Evolutionary conservation across 2,113 vertebrate genomes (phyloP).

Genomic region (Anhinga rufa): DNA sequence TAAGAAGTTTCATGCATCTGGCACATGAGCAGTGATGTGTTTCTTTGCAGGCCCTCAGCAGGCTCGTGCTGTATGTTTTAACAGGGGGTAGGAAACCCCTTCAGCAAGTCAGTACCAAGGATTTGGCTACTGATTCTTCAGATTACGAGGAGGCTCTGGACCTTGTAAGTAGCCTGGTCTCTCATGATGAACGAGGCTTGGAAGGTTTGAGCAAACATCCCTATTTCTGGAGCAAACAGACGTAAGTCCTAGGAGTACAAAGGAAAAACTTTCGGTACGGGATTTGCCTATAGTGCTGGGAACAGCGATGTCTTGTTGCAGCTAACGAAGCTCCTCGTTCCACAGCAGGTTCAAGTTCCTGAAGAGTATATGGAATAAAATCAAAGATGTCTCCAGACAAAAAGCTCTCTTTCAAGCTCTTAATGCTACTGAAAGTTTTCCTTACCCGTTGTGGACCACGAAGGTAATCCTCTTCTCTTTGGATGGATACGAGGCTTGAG

Average conservation of each 20-base stretch:
- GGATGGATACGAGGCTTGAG: not conserved
- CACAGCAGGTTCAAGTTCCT: constrained; percentile 65
- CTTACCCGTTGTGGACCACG: constrained; percentile 4
- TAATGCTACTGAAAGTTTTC: not conserved
- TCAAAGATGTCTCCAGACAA: rapidly evolving
- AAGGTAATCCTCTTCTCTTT: constrained; percentile 19
- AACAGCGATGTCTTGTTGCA: not conserved
- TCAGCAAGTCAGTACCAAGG: not conserved
- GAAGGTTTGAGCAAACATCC: constrained; percentile 58
- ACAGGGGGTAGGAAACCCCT: not conserved
- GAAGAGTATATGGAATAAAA: constrained; percentile 59
- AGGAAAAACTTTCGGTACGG: not conserved
- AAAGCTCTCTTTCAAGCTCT: not conserved
- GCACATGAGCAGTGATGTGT: not conserved
- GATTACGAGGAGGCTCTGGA: constrained; percentile 21
- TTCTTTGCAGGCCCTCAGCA: constrained; percentile 57
- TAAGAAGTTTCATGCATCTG: not conserved
- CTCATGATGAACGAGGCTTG: not conserved
- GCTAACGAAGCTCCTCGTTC: not conserved
- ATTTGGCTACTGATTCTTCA: not conserved
- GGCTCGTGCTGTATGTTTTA: constrained; percentile 57
- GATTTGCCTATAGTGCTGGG: not conserved
- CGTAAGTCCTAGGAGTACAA: constrained; percentile 27
- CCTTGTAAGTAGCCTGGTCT: constrained; percentile 7
- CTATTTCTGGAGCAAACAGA: constrained; percentile 69